phyloP scores from a whole-genome alignment of 2,888 invertebrate species.

The Drosophila percnosoma region DNA sequence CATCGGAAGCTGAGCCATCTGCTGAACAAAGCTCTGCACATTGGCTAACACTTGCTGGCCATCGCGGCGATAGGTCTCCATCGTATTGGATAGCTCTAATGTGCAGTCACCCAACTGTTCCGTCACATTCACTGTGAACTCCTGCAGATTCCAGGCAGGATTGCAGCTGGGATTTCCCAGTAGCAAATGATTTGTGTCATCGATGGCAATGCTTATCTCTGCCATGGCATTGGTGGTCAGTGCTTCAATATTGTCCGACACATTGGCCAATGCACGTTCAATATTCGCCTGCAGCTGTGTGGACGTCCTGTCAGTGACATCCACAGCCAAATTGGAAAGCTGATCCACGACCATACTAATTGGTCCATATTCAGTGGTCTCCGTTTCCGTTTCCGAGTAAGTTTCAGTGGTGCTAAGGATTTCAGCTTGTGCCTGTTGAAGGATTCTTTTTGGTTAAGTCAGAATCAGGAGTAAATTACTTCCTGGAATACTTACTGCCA shows the following conservation, averaged over 20 bases:
- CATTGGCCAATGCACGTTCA: conserved; percentile 40
- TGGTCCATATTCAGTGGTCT: conserved; percentile 65
- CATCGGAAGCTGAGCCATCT: conserved; percentile 63
- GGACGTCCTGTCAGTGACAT: conserved; percentile 58
- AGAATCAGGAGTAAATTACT: background rate
- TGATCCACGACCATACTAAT: conserved; percentile 68
- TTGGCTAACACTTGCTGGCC: conserved; percentile 39
- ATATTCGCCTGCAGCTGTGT: conserved; percentile 61
- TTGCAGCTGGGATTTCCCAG: conserved; percentile 64
- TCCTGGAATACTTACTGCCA: conserved; percentile 44
- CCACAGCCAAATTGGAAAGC: conserved; percentile 61
- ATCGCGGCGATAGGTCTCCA: conserved; percentile 42
- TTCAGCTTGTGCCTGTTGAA: conserved; percentile 30
- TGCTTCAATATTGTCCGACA: conserved; percentile 62
- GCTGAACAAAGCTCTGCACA: conserved; percentile 56
- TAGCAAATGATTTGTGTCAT: conserved; percentile 57
- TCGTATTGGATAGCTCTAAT: conserved; percentile 32
- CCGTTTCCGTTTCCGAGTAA: conserved; percentile 35
- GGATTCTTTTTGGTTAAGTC: background rate
- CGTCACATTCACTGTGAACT: conserved; percentile 63
- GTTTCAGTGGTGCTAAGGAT: conserved; percentile 17
- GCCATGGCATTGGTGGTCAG: conserved; percentile 56
- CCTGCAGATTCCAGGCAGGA: conserved; percentile 59
- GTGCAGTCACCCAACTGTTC: conserved; percentile 60
- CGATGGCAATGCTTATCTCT: conserved; percentile 57